Evolutionary conservation across 1,140 invertebrate genomes (phyloP).

Genomic region (Drosophila pachea): DNA sequence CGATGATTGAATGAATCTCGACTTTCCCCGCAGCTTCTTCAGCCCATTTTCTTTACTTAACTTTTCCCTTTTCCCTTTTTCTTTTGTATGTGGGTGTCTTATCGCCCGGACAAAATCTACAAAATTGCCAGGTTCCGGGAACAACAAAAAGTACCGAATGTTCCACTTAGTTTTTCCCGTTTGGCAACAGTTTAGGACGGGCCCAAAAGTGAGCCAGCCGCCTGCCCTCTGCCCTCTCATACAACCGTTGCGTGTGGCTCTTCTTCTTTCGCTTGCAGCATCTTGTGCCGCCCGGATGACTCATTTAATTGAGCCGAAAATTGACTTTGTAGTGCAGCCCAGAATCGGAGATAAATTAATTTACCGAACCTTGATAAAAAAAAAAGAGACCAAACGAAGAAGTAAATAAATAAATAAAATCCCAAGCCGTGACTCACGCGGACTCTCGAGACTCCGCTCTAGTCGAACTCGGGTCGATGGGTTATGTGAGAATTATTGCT

Average conservation of each 20-base stretch:
- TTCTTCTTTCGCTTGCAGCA: slow-evolving; percentile 47
- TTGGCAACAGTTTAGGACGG: slow-evolving; percentile 31
- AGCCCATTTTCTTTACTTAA: too few species aligned
- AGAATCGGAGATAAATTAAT: slow-evolving; percentile 61
- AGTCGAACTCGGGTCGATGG: not conserved
- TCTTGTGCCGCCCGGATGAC: slow-evolving; percentile 54
- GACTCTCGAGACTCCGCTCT: slow-evolving; percentile 3
- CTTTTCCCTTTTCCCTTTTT: not conserved
- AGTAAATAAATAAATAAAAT: slow-evolving; percentile 31
- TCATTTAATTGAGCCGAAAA: slow-evolving; percentile 76
- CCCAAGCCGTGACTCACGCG: slow-evolving; percentile 52
- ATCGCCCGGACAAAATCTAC: slow-evolving; percentile 47
- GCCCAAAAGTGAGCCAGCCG: too few species aligned
- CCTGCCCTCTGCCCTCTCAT: too few species aligned
- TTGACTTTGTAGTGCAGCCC: slow-evolving; percentile 49
- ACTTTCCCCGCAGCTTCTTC: not conserved
- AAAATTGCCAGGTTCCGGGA: slow-evolving; percentile 65
- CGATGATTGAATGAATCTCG: slow-evolving; percentile 72
- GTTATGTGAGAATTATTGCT: too few species aligned
- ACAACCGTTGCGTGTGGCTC: slow-evolving; percentile 2
- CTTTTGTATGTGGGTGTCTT: slow-evolving; percentile 57
- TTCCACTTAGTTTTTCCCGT: slow-evolving; percentile 10
- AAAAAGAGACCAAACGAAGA: slow-evolving; percentile 10
- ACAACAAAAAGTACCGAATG: slow-evolving; percentile 11
- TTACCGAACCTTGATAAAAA: slow-evolving; percentile 65